These are phyloP conservation scores for Ennomos quercinarius DNA, from an alignment of 2,888 invertebrate genomes.

Conservation along the genomic window DNA sequence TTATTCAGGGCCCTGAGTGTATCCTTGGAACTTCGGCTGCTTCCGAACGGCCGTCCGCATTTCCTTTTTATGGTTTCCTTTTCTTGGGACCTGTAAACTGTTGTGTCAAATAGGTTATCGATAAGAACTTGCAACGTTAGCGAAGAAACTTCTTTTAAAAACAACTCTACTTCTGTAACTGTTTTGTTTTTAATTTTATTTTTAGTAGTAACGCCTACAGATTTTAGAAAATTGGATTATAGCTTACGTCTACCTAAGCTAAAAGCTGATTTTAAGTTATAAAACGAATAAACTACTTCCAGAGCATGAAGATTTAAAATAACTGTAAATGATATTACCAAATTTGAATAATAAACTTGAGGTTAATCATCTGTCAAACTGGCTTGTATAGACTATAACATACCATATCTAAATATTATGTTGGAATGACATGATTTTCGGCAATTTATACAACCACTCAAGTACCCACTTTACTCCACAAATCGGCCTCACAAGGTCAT, in stretches of 20 bases:
- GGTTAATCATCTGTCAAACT: slow-evolving; percentile 24
- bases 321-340: slow-evolving; percentile 24
- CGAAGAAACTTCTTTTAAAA: slow-evolving; percentile 11
- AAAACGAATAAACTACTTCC: neutral
- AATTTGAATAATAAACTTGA: slow-evolving; percentile 25
- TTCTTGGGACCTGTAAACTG: slow-evolving; percentile 39
- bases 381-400: slow-evolving; percentile 16
- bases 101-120: slow-evolving; percentile 43
- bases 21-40: slow-evolving; percentile 73
- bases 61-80: slow-evolving; percentile 67
- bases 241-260: no score
- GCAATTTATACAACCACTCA: slow-evolving; percentile 31
- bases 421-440: slow-evolving; percentile 33
- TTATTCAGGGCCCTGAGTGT: slow-evolving; percentile 75
- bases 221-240: no score
- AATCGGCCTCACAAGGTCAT: slow-evolving; percentile 35
- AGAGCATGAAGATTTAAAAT: slow-evolving; percentile 10
- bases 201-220: no score
- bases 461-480: slow-evolving; percentile 36
- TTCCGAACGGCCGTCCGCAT: slow-evolving; percentile 64
- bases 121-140: slow-evolving; percentile 34
- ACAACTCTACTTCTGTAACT: neutral
- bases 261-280: no score
- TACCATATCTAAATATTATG: slow-evolving; percentile 31
- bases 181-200: no score